phyloP scores from a whole-genome alignment of 2,113 vertebrate genomes.

The Seriola quinqueradiata region DNA sequence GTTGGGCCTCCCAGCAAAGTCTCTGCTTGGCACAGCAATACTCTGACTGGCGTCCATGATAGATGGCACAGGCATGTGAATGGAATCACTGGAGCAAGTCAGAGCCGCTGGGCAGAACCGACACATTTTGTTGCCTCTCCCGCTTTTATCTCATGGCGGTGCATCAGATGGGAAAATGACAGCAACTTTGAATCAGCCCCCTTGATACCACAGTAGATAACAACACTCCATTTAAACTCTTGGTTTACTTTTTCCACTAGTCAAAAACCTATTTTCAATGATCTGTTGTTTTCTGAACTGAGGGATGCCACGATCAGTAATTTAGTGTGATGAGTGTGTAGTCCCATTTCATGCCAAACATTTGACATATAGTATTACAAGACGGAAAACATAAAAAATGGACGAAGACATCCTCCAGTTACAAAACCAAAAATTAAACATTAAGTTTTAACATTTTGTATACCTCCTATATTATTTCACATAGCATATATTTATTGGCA shows the following conservation, averaged over 20 bases:
- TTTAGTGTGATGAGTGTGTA: neutral
- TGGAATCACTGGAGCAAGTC: slow-evolving; percentile 59
- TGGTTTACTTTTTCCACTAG: neutral
- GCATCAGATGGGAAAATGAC: slow-evolving; percentile 46
- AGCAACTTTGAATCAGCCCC: slow-evolving; percentile 14
- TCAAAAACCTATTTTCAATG: neutral
- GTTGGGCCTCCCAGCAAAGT: slow-evolving; percentile 68
- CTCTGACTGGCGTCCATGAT: slow-evolving; percentile 70
- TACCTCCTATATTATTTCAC: too few species aligned
- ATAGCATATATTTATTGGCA: too few species aligned
- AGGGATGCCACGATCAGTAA: neutral
- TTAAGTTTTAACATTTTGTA: too few species aligned
- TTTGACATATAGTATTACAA: neutral
- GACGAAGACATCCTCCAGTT: neutral
- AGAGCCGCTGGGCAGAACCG: slow-evolving; percentile 39
- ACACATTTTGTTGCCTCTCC: slow-evolving; percentile 51
- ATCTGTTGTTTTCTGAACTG: neutral
- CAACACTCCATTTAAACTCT: neutral
- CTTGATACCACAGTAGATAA: slow-evolving; percentile 19
- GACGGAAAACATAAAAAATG: too few species aligned
- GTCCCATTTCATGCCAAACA: neutral
- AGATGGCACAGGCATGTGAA: slow-evolving; percentile 68
- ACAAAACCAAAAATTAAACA: too few species aligned
- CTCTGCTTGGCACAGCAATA: slow-evolving; percentile 81
- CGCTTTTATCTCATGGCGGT: slow-evolving; percentile 43